Percentiles rank a stretch among this genome's conserved stretches.
Evolutionary conservation across 2,113 vertebrate genomes (phyloP).

Genomic region (Rhinolophus sinicus): DNA sequence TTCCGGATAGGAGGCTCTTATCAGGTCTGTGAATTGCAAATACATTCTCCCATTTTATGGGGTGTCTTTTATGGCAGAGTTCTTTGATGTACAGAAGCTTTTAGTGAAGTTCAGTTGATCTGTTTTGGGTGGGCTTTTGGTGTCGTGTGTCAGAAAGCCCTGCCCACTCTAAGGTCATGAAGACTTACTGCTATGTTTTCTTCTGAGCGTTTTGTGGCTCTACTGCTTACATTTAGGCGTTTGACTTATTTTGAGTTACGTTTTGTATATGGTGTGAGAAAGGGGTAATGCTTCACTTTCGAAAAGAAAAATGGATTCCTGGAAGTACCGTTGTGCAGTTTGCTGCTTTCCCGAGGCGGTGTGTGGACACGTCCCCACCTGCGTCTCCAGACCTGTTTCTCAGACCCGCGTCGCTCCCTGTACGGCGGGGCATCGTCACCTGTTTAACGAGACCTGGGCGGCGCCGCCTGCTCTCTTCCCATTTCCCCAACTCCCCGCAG

Average conservation of each 20-base stretch:
- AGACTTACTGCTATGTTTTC: background rate
- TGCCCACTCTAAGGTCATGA: background rate
- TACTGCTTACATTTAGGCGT: background rate
- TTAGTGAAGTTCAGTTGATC: background rate
- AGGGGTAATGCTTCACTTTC: background rate
- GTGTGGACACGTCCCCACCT: rapidly evolving
- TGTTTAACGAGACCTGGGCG: rapidly evolving
- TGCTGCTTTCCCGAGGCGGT: rapidly evolving
- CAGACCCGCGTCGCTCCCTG: rapidly evolving
- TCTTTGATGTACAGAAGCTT: background rate
- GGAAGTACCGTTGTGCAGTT: rapidly evolving
- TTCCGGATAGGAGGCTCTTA: background rate
- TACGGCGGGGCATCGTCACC: rapidly evolving
- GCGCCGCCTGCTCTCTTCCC: rapidly evolving
- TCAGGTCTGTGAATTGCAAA: background rate
- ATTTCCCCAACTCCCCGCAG: rapidly evolving
- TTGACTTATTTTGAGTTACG: background rate
- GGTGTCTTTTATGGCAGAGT: background rate
- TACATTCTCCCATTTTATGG: background rate
- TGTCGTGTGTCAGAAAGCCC: background rate
- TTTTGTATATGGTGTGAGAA: background rate
- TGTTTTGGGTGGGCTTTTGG: background rate
- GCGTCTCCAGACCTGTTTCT: background rate
- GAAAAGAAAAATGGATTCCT: background rate
- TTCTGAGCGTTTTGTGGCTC: background rate